Conservation (phyloP, 1,140 invertebrate species). For the Camponotus pennsylvanicus region DNA sequence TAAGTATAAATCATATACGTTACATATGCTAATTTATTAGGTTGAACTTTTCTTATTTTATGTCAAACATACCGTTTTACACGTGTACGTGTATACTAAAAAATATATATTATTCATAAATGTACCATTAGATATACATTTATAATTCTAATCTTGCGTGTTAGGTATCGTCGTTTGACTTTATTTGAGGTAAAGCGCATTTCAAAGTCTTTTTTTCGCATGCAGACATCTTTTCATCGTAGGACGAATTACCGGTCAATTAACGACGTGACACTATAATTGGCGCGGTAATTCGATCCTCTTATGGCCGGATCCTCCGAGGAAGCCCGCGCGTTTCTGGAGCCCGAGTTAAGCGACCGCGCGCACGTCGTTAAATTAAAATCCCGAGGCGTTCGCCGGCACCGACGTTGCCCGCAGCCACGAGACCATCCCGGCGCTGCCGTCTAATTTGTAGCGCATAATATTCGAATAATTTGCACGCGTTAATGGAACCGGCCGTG, state of each 20-base stretch:
- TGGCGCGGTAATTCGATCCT: constrained; percentile 74
- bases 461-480: constrained; percentile 77
- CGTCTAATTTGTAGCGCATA: constrained; percentile 77
- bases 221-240: constrained; percentile 35
- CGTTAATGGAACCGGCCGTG: constrained; percentile 65
- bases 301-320: constrained; percentile 56
- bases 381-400: constrained; percentile 63
- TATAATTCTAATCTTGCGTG: not conserved
- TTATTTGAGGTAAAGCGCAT: constrained; percentile 30
- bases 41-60: not conserved
- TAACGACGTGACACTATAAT: constrained; percentile 78
- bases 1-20: constrained; percentile 32
- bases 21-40: not conserved
- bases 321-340: constrained; percentile 48
- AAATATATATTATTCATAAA: not conserved
- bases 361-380: constrained; percentile 76
- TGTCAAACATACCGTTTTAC: not conserved
- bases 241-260: constrained; percentile 71
- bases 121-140: not conserved
- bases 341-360: constrained; percentile 61
- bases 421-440: constrained; percentile 56
- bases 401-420: constrained; percentile 35
- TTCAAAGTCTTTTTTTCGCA: constrained; percentile 43
- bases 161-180: not conserved
- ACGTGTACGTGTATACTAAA: not conserved